A percentile compares a stretch with the other conserved stretches of the same genome.
phyloP scores from a whole-genome alignment of 2,888 invertebrate genomes.

The Leistus spinibarbis region DNA sequence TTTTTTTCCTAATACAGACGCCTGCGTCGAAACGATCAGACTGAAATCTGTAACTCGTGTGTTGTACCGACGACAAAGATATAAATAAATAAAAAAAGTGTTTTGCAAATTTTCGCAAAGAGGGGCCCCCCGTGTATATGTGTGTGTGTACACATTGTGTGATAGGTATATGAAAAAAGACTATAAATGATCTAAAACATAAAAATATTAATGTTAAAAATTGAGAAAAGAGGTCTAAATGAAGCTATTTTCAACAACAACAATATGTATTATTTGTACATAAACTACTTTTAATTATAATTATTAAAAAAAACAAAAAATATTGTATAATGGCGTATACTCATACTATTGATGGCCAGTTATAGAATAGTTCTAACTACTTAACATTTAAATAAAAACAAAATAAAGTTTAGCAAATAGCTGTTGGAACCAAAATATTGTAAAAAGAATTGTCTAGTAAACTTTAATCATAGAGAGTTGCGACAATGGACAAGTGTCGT shows the following conservation, averaged over 20 bases:
- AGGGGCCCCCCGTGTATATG: conserved; percentile 1
- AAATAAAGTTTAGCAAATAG: conserved; percentile 45
- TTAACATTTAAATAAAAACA: conserved; percentile 27
- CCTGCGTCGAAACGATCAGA: conserved; percentile 16
- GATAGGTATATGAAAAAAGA: conserved; percentile 12
- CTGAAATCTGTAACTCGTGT: conserved; percentile 32
- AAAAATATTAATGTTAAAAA: conserved; percentile 19
- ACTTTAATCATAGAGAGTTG: conserved; percentile 34
- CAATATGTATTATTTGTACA: conserved; percentile 56
- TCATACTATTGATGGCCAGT: conserved; percentile 65
- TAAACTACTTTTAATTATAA: conserved; percentile 44
- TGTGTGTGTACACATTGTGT: conserved; percentile 34
- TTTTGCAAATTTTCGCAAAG: neutral
- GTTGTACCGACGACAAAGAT: neutral
- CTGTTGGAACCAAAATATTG: conserved; percentile 57
- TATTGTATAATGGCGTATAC: conserved; percentile 40
- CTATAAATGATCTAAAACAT: conserved; percentile 9
- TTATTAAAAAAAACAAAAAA: conserved; percentile 10
- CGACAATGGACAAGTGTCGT: neutral
- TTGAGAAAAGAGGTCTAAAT: conserved; percentile 54
- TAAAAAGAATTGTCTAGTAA: conserved; percentile 44
- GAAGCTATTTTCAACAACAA: conserved; percentile 54
- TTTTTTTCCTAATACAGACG: conserved; percentile 7
- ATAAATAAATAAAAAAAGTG: neutral
- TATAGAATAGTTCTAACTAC: conserved; percentile 67